Evolutionary conservation across 2,888 invertebrate genomes (phyloP).

Genomic region (Unio delphinus): DNA sequence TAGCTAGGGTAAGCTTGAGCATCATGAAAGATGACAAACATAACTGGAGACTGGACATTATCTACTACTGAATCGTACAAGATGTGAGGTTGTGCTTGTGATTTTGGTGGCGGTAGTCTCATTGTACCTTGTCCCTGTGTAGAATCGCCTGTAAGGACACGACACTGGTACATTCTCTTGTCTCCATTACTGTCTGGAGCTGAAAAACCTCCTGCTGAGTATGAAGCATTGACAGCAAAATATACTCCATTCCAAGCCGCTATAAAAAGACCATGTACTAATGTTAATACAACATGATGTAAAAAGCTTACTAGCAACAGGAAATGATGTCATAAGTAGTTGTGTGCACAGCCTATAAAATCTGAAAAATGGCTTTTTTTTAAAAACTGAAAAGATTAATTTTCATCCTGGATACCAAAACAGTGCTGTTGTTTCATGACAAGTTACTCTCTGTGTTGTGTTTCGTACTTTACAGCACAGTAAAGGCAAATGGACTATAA

Average conservation of each 20-base stretch:
- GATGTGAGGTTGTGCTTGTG: slow-evolving; percentile 4
- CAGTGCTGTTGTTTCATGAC: too few relatives aligned
- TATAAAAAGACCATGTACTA: slow-evolving; percentile 6
- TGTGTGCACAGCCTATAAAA: too few relatives aligned
- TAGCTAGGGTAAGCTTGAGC: slow-evolving; percentile 55
- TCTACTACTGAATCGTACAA: slow-evolving; percentile 49
- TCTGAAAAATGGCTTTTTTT: too few relatives aligned
- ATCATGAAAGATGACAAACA: slow-evolving; percentile 57
- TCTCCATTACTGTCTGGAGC: slow-evolving; percentile 15
- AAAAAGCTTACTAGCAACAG: too few relatives aligned
- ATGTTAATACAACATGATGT: too few relatives aligned
- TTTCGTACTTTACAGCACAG: too few relatives aligned
- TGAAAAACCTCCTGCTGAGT: slow-evolving; percentile 33
- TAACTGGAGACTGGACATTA: slow-evolving; percentile 29
- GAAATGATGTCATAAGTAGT: too few relatives aligned
- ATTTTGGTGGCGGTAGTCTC: slow-evolving; percentile 27
- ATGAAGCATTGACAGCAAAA: slow-evolving; percentile 42
- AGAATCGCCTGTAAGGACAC: slow-evolving; percentile 37
- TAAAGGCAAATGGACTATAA: too few relatives aligned
- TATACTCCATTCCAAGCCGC: slow-evolving; percentile 53
- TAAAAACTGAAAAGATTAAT: too few relatives aligned
- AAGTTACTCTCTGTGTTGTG: too few relatives aligned
- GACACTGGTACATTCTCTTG: slow-evolving; percentile 32
- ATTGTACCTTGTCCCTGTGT: slow-evolving; percentile 21
- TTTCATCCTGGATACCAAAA: too few relatives aligned